Conservation (phyloP, 2,888 invertebrate species). For the Limnephilus auricula region DNA sequence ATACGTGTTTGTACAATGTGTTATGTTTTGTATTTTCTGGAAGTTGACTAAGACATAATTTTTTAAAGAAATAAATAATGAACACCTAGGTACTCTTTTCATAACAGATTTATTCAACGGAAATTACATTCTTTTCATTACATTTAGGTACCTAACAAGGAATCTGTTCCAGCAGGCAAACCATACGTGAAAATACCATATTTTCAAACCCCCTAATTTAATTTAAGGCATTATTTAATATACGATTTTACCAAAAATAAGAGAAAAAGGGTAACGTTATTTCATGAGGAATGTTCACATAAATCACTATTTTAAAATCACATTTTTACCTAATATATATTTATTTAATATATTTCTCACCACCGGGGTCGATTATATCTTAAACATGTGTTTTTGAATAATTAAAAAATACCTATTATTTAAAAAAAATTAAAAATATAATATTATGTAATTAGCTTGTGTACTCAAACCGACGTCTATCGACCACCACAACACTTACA, state of each 20-base stretch:
- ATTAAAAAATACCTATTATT: not conserved
- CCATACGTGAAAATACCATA: not conserved
- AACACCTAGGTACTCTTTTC: not conserved
- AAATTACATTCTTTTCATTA: not conserved
- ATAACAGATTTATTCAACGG: not conserved
- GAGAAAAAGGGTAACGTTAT: not conserved
- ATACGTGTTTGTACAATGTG: not conserved
- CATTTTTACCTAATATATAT: not conserved
- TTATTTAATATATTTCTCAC: not conserved
- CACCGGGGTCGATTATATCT: not conserved
- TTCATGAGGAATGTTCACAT: not conserved
- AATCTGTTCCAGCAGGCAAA: not conserved
- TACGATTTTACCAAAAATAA: not conserved
- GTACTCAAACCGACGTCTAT: not conserved
- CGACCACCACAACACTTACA: no score
- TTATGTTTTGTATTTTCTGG: not conserved
- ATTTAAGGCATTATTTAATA: not conserved
- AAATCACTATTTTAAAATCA: slow-evolving; percentile 29
- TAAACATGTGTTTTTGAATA: not conserved
- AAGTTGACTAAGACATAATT: not conserved
- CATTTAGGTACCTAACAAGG: not conserved
- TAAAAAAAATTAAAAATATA: not conserved
- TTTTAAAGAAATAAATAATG: not conserved
- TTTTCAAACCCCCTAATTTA: not conserved
- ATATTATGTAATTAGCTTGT: no score